Evolutionary conservation across 2,888 invertebrate species (phyloP).

Genomic region (Molorchus minor): DNA sequence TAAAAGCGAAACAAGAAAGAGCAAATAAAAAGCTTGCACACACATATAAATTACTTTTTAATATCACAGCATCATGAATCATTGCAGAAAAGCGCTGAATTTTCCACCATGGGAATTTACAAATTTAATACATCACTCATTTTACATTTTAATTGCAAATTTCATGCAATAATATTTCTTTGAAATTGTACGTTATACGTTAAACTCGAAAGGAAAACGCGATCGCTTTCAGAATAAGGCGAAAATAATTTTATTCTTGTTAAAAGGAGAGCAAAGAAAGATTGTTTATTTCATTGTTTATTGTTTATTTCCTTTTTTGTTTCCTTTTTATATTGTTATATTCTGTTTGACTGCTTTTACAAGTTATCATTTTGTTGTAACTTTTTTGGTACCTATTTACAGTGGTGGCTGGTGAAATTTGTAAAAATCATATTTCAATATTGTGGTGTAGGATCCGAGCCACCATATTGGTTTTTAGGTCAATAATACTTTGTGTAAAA

Average conservation of each 20-base stretch:
- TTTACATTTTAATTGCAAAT: conserved; percentile 54
- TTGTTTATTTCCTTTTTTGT: no score
- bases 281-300: no score
- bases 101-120: conserved; percentile 59
- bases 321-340: no score
- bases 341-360: no score
- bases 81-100: conserved; percentile 57
- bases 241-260: conserved; percentile 21
- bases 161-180: conserved; percentile 40
- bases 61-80: conserved; percentile 62
- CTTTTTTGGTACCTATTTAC: no score
- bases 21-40: conserved; percentile 57
- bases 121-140: conserved; percentile 59
- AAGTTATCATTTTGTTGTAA: no score
- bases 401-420: no score
- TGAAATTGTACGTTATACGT: conserved; percentile 29
- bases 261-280: no score
- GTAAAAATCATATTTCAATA: no score
- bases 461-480: no score
- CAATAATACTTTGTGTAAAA: no score
- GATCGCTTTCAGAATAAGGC: conserved; percentile 26
- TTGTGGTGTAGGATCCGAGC: no score
- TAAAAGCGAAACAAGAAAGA: conserved; percentile 54
- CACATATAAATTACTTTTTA: conserved; percentile 63
- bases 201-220: conserved; percentile 28